Evolutionary conservation across 2,113 vertebrate species (phyloP), one percentile per base, ranked within the genome.

Genomic region (Dipodomys stephensi): DNA sequence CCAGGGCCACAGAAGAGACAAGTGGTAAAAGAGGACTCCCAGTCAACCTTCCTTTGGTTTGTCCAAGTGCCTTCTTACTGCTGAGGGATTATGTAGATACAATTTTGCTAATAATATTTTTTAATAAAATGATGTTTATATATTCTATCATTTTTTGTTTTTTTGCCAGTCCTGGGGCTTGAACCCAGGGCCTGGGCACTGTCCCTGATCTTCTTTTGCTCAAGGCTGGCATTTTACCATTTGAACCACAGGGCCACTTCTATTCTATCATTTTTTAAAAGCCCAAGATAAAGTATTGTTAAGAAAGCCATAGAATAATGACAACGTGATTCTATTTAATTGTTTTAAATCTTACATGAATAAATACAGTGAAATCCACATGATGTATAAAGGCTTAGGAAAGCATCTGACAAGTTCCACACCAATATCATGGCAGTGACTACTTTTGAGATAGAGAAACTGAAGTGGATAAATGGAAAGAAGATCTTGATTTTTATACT

Each of bases 251-350:
- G 39, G 39, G 39, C 39, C 39, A 39, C 39, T 39, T 39, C 39
- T 62, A 11, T 84, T 91, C 62, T 87, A 87, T 76, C 53, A 57
- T 57, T 57, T 18, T 57, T 49, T 16, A 89, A 89, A 93, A 60
- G 11, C 7, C 32, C 64, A 87, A 77, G 49, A 88, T 76, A 89
- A 6, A 86, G 44, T 78, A 73, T 30, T 88, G 60, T 39, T 77
- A 65, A 67, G 73, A 88, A 69, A 69, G 39, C 35, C 79, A 90
- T 6, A 90, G 68, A 84, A 79, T 23, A 85, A 12, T 65, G 44
- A 81, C n/a, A 60, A 9, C 72, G 6, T 87, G 53, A 72, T 53
- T 30, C 22, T 78, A 86, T 64, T 35, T 91, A 74, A 57, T 57
- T 92, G 77, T n/a, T 35, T 30, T 18, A 88, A 91, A 85, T 12